phyloP scores from a whole-genome alignment of 1,140 invertebrate genomes.

The Drosophila pseudoobscura region DNA sequence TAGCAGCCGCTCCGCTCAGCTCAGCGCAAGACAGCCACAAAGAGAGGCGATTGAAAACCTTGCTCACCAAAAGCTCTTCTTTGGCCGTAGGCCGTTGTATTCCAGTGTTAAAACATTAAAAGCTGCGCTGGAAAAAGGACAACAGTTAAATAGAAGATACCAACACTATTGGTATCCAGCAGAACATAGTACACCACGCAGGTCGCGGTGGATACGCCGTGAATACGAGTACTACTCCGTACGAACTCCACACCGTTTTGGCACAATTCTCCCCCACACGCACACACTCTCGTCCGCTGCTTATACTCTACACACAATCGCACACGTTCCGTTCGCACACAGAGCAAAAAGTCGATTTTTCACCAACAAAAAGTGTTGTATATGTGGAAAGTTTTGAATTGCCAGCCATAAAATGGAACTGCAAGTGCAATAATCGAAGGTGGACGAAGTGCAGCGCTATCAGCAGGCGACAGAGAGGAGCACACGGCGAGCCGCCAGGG shows the following conservation, averaged over 20 bases:
- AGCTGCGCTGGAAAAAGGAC: slow-evolving; percentile 75
- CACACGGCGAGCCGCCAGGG: slow-evolving; percentile 7
- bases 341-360: slow-evolving; percentile 76
- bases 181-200: slow-evolving; percentile 34
- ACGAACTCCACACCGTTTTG: slow-evolving; percentile 66
- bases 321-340: slow-evolving; percentile 15
- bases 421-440: slow-evolving; percentile 25
- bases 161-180: slow-evolving; percentile 78
- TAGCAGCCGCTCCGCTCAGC: slow-evolving; percentile 29
- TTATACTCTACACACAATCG: slow-evolving; percentile 11
- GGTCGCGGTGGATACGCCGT: slow-evolving; percentile 7
- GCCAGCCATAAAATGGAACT: slow-evolving; percentile 46
- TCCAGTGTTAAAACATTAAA: slow-evolving; percentile 79
- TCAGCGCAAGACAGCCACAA: slow-evolving; percentile 39
- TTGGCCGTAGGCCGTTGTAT: slow-evolving; percentile 29
- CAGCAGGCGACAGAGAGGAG: slow-evolving; percentile 9
- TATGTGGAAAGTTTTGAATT: slow-evolving; percentile 74
- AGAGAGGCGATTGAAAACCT: slow-evolving; percentile 21
- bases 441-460: slow-evolving; percentile 33
- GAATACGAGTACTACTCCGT: slow-evolving; percentile 3
- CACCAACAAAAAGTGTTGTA: slow-evolving; percentile 65
- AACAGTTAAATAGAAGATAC: slow-evolving; percentile 73
- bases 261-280: slow-evolving; percentile 61
- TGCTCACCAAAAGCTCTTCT: slow-evolving; percentile 47
- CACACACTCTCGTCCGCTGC: slow-evolving; percentile 12